Evolutionary conservation across 1,140 invertebrate species (phyloP), one percentile per base, ranked within the genome.

Genomic region (Papilio polyxenes): DNA sequence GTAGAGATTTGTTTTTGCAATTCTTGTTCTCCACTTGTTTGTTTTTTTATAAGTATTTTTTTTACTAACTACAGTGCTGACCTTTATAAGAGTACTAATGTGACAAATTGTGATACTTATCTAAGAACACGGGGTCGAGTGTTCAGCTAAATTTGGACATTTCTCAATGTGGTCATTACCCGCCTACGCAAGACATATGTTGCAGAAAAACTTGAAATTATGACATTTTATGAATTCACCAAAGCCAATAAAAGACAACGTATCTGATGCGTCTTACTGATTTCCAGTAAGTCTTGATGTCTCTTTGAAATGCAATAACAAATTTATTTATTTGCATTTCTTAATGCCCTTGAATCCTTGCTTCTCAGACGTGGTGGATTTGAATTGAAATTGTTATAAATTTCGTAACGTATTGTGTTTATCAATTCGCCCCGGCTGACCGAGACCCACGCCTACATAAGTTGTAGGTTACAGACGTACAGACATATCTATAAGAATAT

Each of bases 81-180:
- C 65, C 65, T 72, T 31, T 17, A 8, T 5, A 20, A 72, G 5
- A 37, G 31, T 72, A 72, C 31, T 37, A 72, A 72, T 40, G 65
- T 72, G 65, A 72, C 65, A 40, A 72, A 72, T 72, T 72, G 23
- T 31, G 31, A 72, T 72, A 72, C 65, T 72, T 72, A 72, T 37
- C 23, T 37, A 4, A 72, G 59, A 62, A 37, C 65, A 72, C 65
- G 62, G 62, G 62, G 62, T 31, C 62, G 62, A 31, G 62, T 31
- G 65, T 13, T 72, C 65, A 37, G 2, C 62, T 23, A 13, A 17
- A 40, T 72, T 72, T 72, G 65, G 65, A 15, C 65, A 37, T 15
- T 72, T 23, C 20, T 31, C 13, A 31, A 23, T 31, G 62, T 65
- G 62, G 23, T 72, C 20, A 65, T 65, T 72, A 72, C 31, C 8